Evolutionary conservation across 1,140 invertebrate species (phyloP), one percentile per base, ranked within the genome.

Genomic region (Lethrus apterus): DNA sequence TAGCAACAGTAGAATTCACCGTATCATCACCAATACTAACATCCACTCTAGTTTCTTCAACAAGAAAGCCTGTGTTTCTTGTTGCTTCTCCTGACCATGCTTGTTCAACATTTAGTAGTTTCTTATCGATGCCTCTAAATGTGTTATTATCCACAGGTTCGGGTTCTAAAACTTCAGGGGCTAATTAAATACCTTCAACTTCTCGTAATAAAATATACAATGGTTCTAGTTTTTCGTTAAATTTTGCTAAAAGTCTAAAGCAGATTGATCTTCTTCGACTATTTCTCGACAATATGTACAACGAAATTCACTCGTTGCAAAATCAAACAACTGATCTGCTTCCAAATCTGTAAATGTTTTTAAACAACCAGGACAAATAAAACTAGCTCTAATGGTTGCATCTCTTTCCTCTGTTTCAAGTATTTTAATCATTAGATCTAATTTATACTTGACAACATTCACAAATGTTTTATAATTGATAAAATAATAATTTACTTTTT

Each of bases 401-500:
- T 94, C 89, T 38, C 93, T 70, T 62, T 97, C 93, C 64, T 93
- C 89, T 3, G 88, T 92, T 68, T 98, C 93, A 77, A 98, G 85
- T 63, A 91, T 83, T 61, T 93, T 90, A 32, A 91, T 76, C 85
- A 97, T 93, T 56, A 93, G 75, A 71, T 97, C 93, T 56, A 98
- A 70, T 73, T 97, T 96, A 65, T 97, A 98, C 68, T 96, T 97
- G 0, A 93, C 86, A 17, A 98, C 90, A 74, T 98, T 98, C 2
- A 98, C 93, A 72, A 97, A 96, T 11, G 83, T 86, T 75, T 93
- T 93, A 65, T 96, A 97, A 70, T 95, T 95, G 50, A 98, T 96
- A 61, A 93, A 97, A 68, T 96, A 97, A 70, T 96, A 97, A 66
- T 95, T 96, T 5, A 96, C 90, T 77, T 93, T 89, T 60, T 93